These are phyloP conservation scores for Solenodon paradoxus DNA, from an alignment of 2,113 vertebrate genomes.

Conservation along the genomic window DNA sequence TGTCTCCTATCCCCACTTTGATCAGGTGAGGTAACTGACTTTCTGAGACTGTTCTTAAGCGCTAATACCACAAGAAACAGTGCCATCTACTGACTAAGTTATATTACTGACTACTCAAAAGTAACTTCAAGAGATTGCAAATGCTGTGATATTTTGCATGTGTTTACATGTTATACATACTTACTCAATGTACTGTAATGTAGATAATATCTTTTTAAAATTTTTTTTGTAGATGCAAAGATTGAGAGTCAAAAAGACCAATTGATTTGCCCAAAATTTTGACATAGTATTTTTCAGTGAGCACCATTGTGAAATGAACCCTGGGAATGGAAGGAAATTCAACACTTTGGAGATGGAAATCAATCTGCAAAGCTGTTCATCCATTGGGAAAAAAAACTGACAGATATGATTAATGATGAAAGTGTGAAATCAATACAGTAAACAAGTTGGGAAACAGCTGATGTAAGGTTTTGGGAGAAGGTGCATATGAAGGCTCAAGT, in stretches of 20 bases:
- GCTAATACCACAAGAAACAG: slow-evolving; percentile 58
- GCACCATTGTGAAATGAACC: not conserved
- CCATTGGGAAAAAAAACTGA: not conserved
- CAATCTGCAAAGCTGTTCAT: slow-evolving; percentile 30
- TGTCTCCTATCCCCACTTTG: not conserved
- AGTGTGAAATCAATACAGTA: slow-evolving; percentile 17
- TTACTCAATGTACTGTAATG: not conserved
- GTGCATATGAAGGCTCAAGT: not conserved
- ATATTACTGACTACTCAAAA: not conserved
- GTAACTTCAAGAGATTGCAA: not conserved
- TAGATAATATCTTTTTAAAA: not conserved
- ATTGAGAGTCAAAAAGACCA: not conserved
- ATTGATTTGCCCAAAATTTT: slow-evolving; percentile 40
- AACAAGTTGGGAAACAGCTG: slow-evolving; percentile 16
- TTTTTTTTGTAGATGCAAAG: not conserved
- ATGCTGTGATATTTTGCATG: not conserved
- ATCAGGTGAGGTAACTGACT: not conserved
- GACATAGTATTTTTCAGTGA: slow-evolving; percentile 17
- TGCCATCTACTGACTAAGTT: slow-evolving; percentile 72
- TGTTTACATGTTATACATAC: not conserved
- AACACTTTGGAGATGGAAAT: slow-evolving; percentile 39
- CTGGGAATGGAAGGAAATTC: not conserved
- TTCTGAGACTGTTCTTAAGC: not conserved
- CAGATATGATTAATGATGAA: slow-evolving; percentile 41
- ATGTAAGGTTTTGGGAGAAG: not conserved